Evolutionary conservation across 2,888 invertebrate genomes (phyloP).

Genomic region (Drosophila affinis): DNA sequence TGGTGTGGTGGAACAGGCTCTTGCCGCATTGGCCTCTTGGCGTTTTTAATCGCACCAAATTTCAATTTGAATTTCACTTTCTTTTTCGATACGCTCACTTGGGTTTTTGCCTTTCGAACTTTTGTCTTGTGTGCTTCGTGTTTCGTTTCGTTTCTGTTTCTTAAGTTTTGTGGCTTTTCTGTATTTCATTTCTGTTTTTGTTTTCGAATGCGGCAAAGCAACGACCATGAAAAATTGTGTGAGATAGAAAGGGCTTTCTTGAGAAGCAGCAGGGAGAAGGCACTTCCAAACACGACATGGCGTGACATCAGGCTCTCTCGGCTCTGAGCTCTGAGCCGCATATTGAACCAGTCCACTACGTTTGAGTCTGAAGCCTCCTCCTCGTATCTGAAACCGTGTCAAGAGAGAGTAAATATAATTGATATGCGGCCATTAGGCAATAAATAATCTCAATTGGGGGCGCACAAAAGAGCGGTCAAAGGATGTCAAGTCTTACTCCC

Average conservation of each 20-base stretch:
- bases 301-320: slow-evolving; percentile 29
- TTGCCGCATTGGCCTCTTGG: slow-evolving; percentile 54
- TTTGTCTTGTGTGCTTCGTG: slow-evolving; percentile 46
- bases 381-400: slow-evolving; percentile 25
- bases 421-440: slow-evolving; percentile 41
- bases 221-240: slow-evolving; percentile 70
- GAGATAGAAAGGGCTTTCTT: slow-evolving; percentile 61
- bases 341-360: slow-evolving; percentile 29
- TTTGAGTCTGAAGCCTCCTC: slow-evolving; percentile 15
- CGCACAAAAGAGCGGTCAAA: not conserved
- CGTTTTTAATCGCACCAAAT: slow-evolving; percentile 78
- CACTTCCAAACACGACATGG: slow-evolving; percentile 32
- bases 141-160: slow-evolving; percentile 9
- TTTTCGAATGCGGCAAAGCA: slow-evolving; percentile 62
- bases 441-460: slow-evolving; percentile 34
- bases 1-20: slow-evolving; percentile 51
- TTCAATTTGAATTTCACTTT: slow-evolving; percentile 82
- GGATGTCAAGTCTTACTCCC: not conserved
- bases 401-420: slow-evolving; percentile 43
- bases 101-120: slow-evolving; percentile 80
- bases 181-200: slow-evolving; percentile 45
- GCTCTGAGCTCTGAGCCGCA: slow-evolving; percentile 7
- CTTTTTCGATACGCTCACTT: slow-evolving; percentile 82
- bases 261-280: slow-evolving; percentile 15
- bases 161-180: slow-evolving; percentile 22